phyloP scores from a whole-genome alignment of 2,797 vertebrate genomes.

The Pristis pectinata region DNA sequence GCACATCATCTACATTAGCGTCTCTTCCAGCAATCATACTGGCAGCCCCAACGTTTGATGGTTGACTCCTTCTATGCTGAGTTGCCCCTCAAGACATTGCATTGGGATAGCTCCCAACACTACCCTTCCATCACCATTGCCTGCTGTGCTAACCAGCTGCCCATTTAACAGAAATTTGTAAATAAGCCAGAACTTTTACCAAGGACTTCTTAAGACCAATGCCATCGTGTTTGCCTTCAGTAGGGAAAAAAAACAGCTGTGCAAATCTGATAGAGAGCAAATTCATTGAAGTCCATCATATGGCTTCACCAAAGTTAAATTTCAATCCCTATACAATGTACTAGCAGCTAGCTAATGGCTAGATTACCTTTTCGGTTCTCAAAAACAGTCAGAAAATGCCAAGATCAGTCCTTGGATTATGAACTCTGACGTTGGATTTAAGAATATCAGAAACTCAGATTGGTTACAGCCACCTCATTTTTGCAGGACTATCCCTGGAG shows the following conservation, averaged over 20 bases:
- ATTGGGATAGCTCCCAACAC: not conserved
- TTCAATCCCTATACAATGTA: not conserved
- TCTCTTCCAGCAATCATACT: not conserved
- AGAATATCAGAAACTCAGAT: no score
- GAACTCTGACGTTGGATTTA: not conserved
- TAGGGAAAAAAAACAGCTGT: not conserved
- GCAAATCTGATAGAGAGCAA: not conserved
- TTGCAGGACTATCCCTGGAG: no score
- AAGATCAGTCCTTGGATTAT: not conserved
- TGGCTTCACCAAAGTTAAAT: not conserved
- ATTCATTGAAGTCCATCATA: not conserved
- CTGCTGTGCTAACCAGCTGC: not conserved
- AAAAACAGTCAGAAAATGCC: not conserved
- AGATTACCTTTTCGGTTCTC: no score
- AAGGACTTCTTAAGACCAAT: not conserved
- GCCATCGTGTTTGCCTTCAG: no score
- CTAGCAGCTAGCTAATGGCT: no score
- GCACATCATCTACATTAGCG: not conserved
- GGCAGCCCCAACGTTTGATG: not conserved
- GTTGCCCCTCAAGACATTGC: not conserved
- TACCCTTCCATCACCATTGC: not conserved
- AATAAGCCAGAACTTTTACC: not conserved
- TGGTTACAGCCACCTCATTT: no score
- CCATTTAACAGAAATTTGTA: not conserved
- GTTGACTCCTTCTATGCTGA: not conserved